A percentile compares a stretch with the other conserved stretches of the same genome.
These are phyloP conservation scores for Chelon labrosus DNA, from an alignment of 2,797 vertebrate species.

Conservation along the genomic window DNA sequence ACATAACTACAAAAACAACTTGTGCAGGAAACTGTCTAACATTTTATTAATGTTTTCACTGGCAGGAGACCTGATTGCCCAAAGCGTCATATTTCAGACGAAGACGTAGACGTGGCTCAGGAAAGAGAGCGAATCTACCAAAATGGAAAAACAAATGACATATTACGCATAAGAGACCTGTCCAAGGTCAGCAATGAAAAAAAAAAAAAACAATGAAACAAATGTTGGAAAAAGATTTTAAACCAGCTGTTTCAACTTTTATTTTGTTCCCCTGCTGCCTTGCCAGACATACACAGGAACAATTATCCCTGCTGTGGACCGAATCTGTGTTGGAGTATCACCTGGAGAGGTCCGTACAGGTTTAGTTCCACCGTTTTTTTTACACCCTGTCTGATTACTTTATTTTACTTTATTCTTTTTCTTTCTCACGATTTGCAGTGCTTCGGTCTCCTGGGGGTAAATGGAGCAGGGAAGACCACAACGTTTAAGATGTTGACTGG, in stretches of 20 bases:
- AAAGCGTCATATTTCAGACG: slow-evolving; percentile 79
- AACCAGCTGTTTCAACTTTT: neutral
- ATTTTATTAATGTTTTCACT: neutral
- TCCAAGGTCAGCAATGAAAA: slow-evolving; percentile 86
- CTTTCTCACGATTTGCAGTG: slow-evolving; percentile 83
- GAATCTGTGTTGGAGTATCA: slow-evolving; percentile 91
- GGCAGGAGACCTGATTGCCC: slow-evolving; percentile 83
- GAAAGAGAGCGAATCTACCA: slow-evolving; percentile 89
- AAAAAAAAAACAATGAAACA: neutral
- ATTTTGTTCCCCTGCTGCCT: neutral
- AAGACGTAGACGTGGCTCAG: slow-evolving; percentile 92
- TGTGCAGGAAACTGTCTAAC: neutral
- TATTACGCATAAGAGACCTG: slow-evolving; percentile 89
- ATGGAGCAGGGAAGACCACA: slow-evolving; percentile 96
- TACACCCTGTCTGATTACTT: neutral
- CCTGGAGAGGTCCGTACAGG: slow-evolving; percentile 89
- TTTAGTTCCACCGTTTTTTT: neutral
- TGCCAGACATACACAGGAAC: slow-evolving; percentile 88
- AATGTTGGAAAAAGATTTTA: neutral
- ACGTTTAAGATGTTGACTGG: slow-evolving; percentile 97
- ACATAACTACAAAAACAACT: neutral
- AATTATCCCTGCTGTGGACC: slow-evolving; percentile 89
- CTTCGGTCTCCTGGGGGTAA: slow-evolving; percentile 96
- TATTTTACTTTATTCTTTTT: neutral
- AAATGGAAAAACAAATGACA: slow-evolving; percentile 85